A percentile compares a stretch with the other conserved stretches of the same genome.
Conservation (phyloP, 2,888 invertebrate genomes). For the Cabera pusaria region DNA sequence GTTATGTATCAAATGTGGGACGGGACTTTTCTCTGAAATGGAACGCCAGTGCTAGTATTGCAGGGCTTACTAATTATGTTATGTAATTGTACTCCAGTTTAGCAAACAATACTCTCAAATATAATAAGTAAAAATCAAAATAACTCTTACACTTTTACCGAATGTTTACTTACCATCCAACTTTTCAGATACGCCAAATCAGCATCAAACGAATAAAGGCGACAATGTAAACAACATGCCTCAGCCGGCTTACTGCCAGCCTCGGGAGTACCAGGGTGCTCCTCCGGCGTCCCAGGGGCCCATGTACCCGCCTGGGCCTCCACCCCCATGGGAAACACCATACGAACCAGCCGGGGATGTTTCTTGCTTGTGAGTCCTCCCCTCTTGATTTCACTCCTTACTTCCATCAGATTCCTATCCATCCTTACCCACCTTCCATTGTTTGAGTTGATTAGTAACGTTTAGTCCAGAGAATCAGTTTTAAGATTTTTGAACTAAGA, state of each 20-base stretch:
- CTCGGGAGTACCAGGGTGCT: conserved; percentile 66
- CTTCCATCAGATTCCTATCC: conserved; percentile 40
- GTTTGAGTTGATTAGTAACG: conserved; percentile 15
- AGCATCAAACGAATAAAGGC: conserved; percentile 70
- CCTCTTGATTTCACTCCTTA: conserved; percentile 60
- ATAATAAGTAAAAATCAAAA: too few relatives aligned
- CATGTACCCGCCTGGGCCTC: conserved; percentile 61
- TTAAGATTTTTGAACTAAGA: too few relatives aligned
- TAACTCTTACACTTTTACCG: background rate
- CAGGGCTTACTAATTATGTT: too few relatives aligned
- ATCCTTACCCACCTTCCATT: conserved; percentile 20
- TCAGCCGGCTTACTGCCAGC: conserved; percentile 67
- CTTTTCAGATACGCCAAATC: conserved; percentile 75
- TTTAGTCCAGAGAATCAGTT: too few relatives aligned
- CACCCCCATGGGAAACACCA: conserved; percentile 69
- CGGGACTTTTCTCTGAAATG: too few relatives aligned
- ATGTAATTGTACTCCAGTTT: too few relatives aligned
- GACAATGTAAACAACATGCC: conserved; percentile 83
- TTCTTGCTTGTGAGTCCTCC: conserved; percentile 81
- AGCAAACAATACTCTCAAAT: too few relatives aligned
- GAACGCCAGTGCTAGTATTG: too few relatives aligned
- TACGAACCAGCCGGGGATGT: conserved; percentile 79
- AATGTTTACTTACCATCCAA: conserved; percentile 42
- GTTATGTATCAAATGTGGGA: too few relatives aligned
- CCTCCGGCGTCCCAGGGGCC: conserved; percentile 56